A percentile compares a stretch with the other conserved stretches of the same genome.
Evolutionary conservation across 2,888 invertebrate genomes (phyloP).

Genomic region (Parnassius apollo): DNA sequence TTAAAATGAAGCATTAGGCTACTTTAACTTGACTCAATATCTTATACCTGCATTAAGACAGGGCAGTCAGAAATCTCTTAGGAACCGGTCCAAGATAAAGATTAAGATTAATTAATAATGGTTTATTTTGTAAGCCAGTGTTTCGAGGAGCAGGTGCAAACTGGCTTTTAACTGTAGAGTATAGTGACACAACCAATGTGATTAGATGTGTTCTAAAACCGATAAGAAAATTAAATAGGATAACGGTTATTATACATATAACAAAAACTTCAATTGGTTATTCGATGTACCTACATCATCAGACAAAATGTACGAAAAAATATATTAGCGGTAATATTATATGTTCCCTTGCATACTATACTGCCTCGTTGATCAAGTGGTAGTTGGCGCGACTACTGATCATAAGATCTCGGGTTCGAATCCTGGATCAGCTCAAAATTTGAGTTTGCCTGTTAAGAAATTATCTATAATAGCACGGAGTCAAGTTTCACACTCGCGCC

Average conservation of each 20-base stretch:
- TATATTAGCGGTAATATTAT: no score
- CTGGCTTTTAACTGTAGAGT: slow-evolving; percentile 20
- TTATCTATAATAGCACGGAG: no score
- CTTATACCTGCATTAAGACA: slow-evolving; percentile 23
- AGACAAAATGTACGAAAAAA: no score
- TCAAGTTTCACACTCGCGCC: no score
- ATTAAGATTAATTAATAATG: slow-evolving; percentile 28
- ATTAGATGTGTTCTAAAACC: slow-evolving; percentile 20
- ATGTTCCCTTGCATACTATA: no score
- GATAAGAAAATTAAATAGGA: slow-evolving; percentile 16
- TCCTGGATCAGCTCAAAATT: no score
- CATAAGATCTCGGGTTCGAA: no score
- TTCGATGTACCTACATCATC: not conserved
- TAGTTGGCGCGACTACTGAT: no score
- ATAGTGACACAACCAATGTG: slow-evolving; percentile 24
- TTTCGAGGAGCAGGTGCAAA: slow-evolving; percentile 26
- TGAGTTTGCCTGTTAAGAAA: no score
- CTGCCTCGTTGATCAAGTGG: no score
- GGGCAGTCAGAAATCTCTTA: slow-evolving; percentile 25
- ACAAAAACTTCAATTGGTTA: not conserved
- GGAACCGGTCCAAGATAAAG: slow-evolving; percentile 26
- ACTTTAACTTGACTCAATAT: slow-evolving; percentile 17
- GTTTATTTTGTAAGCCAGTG: slow-evolving; percentile 25
- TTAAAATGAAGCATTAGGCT: slow-evolving; percentile 17
- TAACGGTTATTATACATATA: slow-evolving; percentile 18